Evolutionary conservation across 2,797 vertebrate species (phyloP), one percentile per base, ranked within the genome.

Genomic region (Microctenopoma lineatum): DNA sequence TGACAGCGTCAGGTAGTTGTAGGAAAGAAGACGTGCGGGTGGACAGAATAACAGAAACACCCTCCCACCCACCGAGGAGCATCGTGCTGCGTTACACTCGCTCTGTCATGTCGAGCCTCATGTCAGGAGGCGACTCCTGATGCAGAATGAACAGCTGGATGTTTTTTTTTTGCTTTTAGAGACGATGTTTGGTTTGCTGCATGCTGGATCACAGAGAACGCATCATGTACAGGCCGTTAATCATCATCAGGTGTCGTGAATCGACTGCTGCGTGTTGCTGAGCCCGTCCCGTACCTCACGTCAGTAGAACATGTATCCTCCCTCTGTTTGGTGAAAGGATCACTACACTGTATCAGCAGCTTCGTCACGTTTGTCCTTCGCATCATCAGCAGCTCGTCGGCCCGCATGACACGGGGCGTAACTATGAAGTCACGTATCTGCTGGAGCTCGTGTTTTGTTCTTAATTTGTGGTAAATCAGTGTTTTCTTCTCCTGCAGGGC

Each of bases 371-470:
- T 21, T 21, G 21, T 21, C 21, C 21, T 21, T 21, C 21, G 21
- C 21, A 21, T 21, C 21, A 21, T 21, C 21, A 21, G 21, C 21
- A 21, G 21, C 21, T 21, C 21, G 21, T 21, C 21, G 21, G 21
- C 21, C 21, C 2, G 21, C 21, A 21, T 21, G 21, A 21, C 21
- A 21, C 21, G 77, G 80, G 76, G 72, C 81, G 32, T 32, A 66
- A 76, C 52, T 71, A 27, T 77, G 59, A 34, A 81, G 74, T 84
- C 84, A 80, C 70, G 58, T 15, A 64, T 84, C 75, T 84, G 81
- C 87, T 87, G 87, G 81, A 84, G 70, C 65, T 18, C 36, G 46
- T 50, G 10, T 41, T 21, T 21, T 21, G 21, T 21, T 21, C 21
- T 21, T 21, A 21, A 21, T 21, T 21, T 21, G 1, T 21, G 21